Evolutionary conservation across 2,888 invertebrate genomes (phyloP).

Genomic region (Amphipoea oculea): DNA sequence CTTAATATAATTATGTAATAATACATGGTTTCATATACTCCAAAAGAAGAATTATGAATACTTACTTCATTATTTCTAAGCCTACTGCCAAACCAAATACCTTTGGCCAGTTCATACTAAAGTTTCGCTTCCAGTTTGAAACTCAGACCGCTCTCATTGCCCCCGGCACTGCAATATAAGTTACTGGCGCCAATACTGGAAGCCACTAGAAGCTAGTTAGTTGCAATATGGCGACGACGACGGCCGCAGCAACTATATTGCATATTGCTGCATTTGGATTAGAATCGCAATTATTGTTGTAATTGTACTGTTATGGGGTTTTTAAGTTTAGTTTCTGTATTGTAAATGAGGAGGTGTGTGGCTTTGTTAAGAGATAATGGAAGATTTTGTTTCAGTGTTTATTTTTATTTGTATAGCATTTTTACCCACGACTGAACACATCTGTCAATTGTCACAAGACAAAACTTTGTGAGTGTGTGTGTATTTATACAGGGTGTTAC

Average conservation of each 20-base stretch:
- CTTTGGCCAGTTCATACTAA: background rate
- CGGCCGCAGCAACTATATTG: conserved; percentile 55
- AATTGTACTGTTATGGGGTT: conserved; percentile 13
- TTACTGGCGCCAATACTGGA: conserved; percentile 70
- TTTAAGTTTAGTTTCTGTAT: background rate
- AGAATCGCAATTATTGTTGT: conserved; percentile 38
- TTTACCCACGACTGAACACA: no score
- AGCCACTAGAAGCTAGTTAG: conserved; percentile 47
- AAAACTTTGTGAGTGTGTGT: no score
- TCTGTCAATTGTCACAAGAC: no score
- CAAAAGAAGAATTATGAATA: background rate
- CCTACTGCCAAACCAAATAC: conserved; percentile 13
- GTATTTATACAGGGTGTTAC: no score
- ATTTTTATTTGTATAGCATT: background rate
- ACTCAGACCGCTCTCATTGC: conserved; percentile 50
- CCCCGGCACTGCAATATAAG: conserved; percentile 72
- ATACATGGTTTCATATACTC: no score
- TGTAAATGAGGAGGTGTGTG: background rate
- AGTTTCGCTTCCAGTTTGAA: conserved; percentile 45
- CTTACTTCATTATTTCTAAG: conserved; percentile 1
- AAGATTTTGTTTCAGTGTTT: background rate
- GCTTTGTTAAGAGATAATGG: no score
- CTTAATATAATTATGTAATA: no score
- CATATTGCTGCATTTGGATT: conserved; percentile 43
- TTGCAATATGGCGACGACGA: conserved; percentile 31